Conservation (phyloP, 2,113 vertebrate species). For the Neotragus pygmaeus region DNA sequence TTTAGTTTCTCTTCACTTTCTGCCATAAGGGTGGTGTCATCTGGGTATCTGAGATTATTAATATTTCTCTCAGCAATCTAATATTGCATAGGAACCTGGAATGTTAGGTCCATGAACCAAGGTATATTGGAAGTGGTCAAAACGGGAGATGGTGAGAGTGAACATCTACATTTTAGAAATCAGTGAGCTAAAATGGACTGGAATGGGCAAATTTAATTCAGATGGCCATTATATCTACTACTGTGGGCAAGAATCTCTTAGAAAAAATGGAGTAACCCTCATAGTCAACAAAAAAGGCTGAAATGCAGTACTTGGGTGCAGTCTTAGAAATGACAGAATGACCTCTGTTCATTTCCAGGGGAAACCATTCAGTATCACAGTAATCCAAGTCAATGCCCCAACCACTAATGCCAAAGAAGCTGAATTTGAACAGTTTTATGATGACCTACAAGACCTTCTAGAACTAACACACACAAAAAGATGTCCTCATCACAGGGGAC, state of each 20-base stretch:
- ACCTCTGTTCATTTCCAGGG: not conserved
- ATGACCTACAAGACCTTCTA: not conserved
- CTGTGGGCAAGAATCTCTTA: not conserved
- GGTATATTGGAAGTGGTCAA: not conserved
- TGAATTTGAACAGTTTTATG: not conserved
- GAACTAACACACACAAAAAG: not conserved
- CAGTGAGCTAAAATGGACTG: not conserved
- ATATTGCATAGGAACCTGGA: not conserved
- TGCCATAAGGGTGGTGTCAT: not conserved
- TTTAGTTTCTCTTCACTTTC: not conserved
- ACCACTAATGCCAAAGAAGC: not conserved
- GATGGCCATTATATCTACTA: not conserved
- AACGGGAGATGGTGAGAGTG: not conserved
- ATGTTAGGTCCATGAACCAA: not conserved
- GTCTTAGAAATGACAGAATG: not conserved
- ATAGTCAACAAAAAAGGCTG: not conserved
- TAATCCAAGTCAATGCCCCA: not conserved
- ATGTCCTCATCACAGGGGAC: not conserved
- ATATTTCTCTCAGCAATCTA: not conserved
- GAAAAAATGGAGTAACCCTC: not conserved
- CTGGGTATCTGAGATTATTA: not conserved
- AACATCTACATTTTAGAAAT: not conserved
- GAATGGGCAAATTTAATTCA: not conserved
- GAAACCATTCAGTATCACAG: not conserved
- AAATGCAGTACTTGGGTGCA: not conserved